Percentiles rank a stretch among this genome's conserved stretches.
Conservation (phyloP, 1,140 invertebrate species). For the Euglossa dilemma region DNA sequence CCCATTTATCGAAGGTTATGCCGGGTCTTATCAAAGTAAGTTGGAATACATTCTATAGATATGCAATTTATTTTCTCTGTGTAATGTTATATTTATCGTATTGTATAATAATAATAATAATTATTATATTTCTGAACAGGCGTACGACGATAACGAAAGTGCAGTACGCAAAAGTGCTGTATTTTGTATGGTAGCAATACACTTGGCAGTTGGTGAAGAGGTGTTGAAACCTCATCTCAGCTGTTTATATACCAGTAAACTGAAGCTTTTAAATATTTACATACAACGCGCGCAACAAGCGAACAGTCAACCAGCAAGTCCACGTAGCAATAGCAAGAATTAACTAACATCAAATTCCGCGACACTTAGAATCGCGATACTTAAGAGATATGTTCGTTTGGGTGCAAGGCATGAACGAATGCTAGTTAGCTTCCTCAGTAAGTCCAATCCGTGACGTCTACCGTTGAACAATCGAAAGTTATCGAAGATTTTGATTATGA, state of each 20-base stretch:
- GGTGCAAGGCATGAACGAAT: constrained; percentile 73
- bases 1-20: constrained; percentile 91
- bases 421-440: constrained; percentile 76
- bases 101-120: background rate
- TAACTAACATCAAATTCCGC: constrained; percentile 75
- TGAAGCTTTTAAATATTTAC: constrained; percentile 89
- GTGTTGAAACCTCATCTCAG: constrained; percentile 90
- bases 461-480: constrained; percentile 1
- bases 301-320: constrained; percentile 78
- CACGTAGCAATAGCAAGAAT: constrained; percentile 77
- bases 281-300: constrained; percentile 85
- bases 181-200: constrained; percentile 97
- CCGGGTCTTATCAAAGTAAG: constrained; percentile 92
- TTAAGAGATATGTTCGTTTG: constrained; percentile 76
- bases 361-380: constrained; percentile 77
- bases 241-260: constrained; percentile 92
- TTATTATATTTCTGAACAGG: constrained; percentile 80
- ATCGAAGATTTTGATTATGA: constrained; percentile 47
- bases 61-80: background rate
- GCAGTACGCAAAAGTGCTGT: constrained; percentile 96
- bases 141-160: constrained; percentile 94
- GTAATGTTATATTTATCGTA: too few species aligned
- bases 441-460: constrained; percentile 68
- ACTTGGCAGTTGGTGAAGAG: constrained; percentile 92
- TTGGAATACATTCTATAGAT: background rate